These are phyloP conservation scores for Eustalomyia histrio DNA, from an alignment of 2,888 invertebrate genomes.

Conservation along the genomic window DNA sequence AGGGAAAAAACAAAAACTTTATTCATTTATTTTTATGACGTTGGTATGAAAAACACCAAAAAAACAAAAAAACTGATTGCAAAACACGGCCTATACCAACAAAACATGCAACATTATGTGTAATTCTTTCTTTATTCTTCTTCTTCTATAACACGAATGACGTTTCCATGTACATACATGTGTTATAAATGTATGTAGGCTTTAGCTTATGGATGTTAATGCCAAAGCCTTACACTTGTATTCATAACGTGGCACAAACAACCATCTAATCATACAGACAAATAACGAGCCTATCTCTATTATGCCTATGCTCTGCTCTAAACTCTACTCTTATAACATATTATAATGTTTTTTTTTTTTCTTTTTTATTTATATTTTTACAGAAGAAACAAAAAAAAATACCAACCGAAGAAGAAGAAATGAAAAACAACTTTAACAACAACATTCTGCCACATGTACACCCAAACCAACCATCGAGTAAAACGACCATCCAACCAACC, in stretches of 20 bases:
- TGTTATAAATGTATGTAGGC: constrained; percentile 3
- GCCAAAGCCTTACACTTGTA: constrained; percentile 17
- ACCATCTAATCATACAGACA: neutral
- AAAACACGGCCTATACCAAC: constrained; percentile 3
- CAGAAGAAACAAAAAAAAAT: neutral
- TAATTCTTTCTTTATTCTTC: neutral
- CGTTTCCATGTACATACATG: constrained; percentile 3
- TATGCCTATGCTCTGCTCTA: neutral
- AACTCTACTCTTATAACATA: constrained; percentile 1
- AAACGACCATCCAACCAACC: neutral
- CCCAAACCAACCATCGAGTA: neutral
- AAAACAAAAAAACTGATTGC: constrained; percentile 4
- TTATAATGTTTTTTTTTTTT: neutral
- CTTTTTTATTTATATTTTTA: too few species aligned
- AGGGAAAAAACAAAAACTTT: constrained; percentile 11
- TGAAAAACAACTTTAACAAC: constrained; percentile 3
- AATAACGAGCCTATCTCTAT: neutral
- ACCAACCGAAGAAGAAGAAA: neutral
- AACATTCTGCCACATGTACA: neutral
- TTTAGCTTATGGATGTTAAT: constrained; percentile 11
- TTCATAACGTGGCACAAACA: neutral
- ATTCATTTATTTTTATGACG: constrained; percentile 32
- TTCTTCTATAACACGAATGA: neutral
- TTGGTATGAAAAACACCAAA: neutral
- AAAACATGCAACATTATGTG: constrained; percentile 13